Base-by-base conservation (phyloP, 2,113 vertebrate genomes). In the Carollia perspicillata region DNA sequence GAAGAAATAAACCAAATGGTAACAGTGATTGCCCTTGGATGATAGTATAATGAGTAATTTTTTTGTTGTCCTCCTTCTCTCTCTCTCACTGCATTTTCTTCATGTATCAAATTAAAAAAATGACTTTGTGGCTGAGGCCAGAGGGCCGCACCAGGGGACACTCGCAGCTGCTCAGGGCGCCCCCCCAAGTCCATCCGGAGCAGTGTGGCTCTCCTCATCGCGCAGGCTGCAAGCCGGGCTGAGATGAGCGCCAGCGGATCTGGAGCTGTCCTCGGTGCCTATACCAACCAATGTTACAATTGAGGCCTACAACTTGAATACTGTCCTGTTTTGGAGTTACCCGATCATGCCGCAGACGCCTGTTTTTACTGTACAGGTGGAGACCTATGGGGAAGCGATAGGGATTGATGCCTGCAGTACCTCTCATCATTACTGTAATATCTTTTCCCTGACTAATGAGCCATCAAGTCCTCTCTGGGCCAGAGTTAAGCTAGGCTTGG, bases 401-500 rank as follows among this genome's bases (percentile, higher is more conserved):
- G 60, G 60, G 60, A 63, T 13, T 35, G 13, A n/a, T 0, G 2
- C 98, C 49, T 99, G 99, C 89, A 98, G 98, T 74, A 98, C 94
- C 78, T 97, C 95, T 2, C 20, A 63, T 51, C 71, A 51, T 69
- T 88, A 89, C 55, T 99, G 99, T 97, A 97, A 97, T 68, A 6
- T 99, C 87, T 97, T 95, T 78, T 0, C 68, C 1, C 68, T 96
- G 58, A 81, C 98, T 84, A 0, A 1, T 3, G 7, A 94, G 0
- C 14, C 11, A 22, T 60, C 26, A 7, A 0, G 0, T 0, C 49
- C 95, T 90, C 20, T 98, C 1, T 98, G 98, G 98, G 51, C 98
- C 84, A 92, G 14, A 97, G 97, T 99, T 95, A 99, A 97, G 98
- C 98, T 85, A 18, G 94, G 49, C 8, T 97, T 96, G 98, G 96